Evolutionary conservation across 2,888 invertebrate species (phyloP), one percentile per base, ranked within the genome.

Genomic region (Drosophila testacea): DNA sequence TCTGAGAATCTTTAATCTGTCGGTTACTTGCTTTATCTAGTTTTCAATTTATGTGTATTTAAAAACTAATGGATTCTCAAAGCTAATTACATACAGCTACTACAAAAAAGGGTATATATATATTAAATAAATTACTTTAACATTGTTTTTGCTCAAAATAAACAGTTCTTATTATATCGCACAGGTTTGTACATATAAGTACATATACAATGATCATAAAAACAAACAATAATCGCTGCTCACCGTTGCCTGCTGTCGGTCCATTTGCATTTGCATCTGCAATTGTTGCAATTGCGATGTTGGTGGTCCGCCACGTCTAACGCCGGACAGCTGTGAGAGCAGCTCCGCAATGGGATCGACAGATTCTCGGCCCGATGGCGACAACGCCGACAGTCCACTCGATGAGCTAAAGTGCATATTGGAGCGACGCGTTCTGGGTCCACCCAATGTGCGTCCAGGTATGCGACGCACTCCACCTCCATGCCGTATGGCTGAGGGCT

Each of bases 261-360:
- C 97, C 76, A 97, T 94, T 93, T 98, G 98, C 91, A 97, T 94
- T 93, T 98, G 98, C 97, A 98, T 98, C 94, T 98, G 98, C 88
- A 98, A 94, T 92, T 98, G 98, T 92, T 98, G 98, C 92, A 98
- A 94, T 93, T 97, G 97, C 83, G 96, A 95, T 83, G 96, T 96
- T 86, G 86, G 94, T 92, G 94, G 94, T 90, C 93, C 93, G 81
- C 93, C 93, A 74, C 93, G 96, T 90, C 98, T 94, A 81, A 98
- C 98, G 88, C 98, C 98, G 55, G 98, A 98, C 92, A 99, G 94
- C 94, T 98, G 98, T 67, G 98, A 98, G 79, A 99, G 94, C 79
- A 99, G 94, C 94, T 99, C 99, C 76, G 98, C 97, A 90, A 98
- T 98, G 69, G 98, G 98, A 94, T 99, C 99, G 77, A 98, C 98